Percentiles rank a stretch among this genome's conserved stretches.
phyloP scores from a whole-genome alignment of 2,888 invertebrate species.

The Lasioglossum marginatum region DNA sequence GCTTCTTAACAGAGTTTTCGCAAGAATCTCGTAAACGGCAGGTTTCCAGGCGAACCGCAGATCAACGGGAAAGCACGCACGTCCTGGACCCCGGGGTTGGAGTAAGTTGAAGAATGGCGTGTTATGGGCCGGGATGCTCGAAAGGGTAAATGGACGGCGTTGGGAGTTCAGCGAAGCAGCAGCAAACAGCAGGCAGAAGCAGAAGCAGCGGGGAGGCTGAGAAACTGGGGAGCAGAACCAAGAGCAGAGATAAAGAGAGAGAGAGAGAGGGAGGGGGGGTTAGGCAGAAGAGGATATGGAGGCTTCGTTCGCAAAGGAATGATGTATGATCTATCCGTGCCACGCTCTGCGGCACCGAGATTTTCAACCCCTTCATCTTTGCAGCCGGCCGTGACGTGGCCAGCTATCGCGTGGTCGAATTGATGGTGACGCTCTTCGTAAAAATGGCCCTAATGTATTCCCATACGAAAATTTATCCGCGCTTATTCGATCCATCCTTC shows the following conservation, averaged over 20 bases:
- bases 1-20: slow-evolving; percentile 73
- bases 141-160: slow-evolving; percentile 72
- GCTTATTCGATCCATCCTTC: slow-evolving; percentile 39
- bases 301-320: slow-evolving; percentile 76
- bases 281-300: slow-evolving; percentile 66
- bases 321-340: slow-evolving; percentile 80
- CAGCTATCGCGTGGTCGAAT: slow-evolving; percentile 68
- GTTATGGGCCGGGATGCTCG: slow-evolving; percentile 68
- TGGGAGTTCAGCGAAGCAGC: slow-evolving; percentile 42
- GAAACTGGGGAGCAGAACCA: slow-evolving; percentile 41
- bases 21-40: slow-evolving; percentile 70
- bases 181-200: slow-evolving; percentile 25
- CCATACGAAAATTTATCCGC: slow-evolving; percentile 50
- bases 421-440: slow-evolving; percentile 73
- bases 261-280: slow-evolving; percentile 35
- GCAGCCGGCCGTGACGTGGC: slow-evolving; percentile 63
- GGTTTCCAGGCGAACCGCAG: slow-evolving; percentile 55
- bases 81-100: slow-evolving; percentile 53
- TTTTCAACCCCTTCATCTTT: slow-evolving; percentile 78
- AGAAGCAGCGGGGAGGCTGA: slow-evolving; percentile 13
- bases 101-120: slow-evolving; percentile 73
- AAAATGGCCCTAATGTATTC: slow-evolving; percentile 73
- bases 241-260: slow-evolving; percentile 10
- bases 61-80: slow-evolving; percentile 70
- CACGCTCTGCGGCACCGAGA: slow-evolving; percentile 74